Evolutionary conservation across 2,888 invertebrate species (phyloP), one percentile per base, ranked within the genome.

Genomic region (Ernsta delagoae): DNA sequence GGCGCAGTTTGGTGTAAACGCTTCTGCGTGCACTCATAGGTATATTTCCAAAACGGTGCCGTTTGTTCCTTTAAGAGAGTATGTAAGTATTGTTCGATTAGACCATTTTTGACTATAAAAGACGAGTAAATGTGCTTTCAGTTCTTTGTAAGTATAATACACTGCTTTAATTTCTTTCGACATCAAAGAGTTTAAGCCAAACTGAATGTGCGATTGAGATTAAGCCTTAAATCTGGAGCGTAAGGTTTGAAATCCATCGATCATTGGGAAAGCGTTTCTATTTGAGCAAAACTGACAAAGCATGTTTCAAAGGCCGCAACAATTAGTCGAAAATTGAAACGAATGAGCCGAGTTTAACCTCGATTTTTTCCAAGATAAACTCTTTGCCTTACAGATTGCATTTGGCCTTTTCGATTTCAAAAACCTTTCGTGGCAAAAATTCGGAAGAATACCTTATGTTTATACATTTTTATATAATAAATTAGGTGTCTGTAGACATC

Each of bases 311-410:
- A 67, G 62, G 12, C 57, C 70, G 67, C 65, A 70, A 71, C 77
- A 78, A 81, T 80, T 78, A 79, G 53, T 75, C 73, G 75, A 77
- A 77, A 78, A 77, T 78, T 75, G 65, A 77, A 77, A 74, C 76
- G 72, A 76, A 73, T 61, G 67, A 72, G 71, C 74, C 72, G 74
- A 79, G 71, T 72, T 62, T 34, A 64, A 59, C 65, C 53, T 50
- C 70, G 73, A 76, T 57, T 57, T 72, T 73, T 67, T 75, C 53
- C 73, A 70, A 24, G 24, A 24, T 24, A 24, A 24, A 24, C 24
- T 24, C 24, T 24, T 24, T 24, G 24, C 24, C 24, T 24, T 1
- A 24, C 24, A 24, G 24, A 24, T 24, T 24, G 24, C 24, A 24
- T 75, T 45, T 45, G n/a, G 45, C 45, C n/a, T 11, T 43, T 9